These are phyloP conservation scores for Drosophila sordidula DNA, from an alignment of 2,888 invertebrate species.

Conservation along the genomic window DNA sequence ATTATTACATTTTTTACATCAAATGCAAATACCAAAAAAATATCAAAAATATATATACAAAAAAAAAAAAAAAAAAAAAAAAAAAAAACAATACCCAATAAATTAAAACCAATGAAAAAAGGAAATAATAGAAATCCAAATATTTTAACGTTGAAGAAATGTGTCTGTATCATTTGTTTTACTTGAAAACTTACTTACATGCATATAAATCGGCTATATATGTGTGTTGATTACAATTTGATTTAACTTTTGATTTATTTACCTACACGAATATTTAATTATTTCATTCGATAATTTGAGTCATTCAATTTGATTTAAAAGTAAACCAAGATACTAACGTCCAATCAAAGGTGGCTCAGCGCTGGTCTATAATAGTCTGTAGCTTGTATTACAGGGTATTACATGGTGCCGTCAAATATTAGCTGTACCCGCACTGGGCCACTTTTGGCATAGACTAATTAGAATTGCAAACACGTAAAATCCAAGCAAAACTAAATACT, in stretches of 20 bases:
- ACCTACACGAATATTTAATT: constrained; percentile 49
- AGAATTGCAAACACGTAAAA: constrained; percentile 52
- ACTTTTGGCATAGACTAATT: constrained; percentile 23
- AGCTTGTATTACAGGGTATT: constrained; percentile 2
- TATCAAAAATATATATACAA: constrained; percentile 17
- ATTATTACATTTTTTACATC: constrained; percentile 80
- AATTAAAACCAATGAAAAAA: constrained; percentile 35
- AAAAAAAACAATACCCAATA: constrained; percentile 28
- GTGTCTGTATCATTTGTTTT: constrained; percentile 66
- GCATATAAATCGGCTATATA: constrained; percentile 58
- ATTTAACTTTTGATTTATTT: constrained; percentile 80
- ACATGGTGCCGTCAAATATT: not conserved
- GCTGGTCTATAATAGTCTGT: not conserved
- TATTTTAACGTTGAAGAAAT: constrained; percentile 61
- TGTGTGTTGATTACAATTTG: constrained; percentile 71
- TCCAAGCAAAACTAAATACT: constrained; percentile 20
- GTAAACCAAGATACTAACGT: constrained; percentile 46
- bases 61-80: too few species aligned
- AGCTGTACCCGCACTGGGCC: constrained; percentile 10
- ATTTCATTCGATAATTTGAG: constrained; percentile 70
- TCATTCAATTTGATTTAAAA: constrained; percentile 66
- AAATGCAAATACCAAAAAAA: constrained; percentile 64
- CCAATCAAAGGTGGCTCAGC: constrained; percentile 24
- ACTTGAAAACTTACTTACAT: constrained; percentile 54
- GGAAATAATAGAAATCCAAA: constrained; percentile 46